Conservation (phyloP, 2,113 vertebrate genomes). For the Podarcis raffonei region DNA sequence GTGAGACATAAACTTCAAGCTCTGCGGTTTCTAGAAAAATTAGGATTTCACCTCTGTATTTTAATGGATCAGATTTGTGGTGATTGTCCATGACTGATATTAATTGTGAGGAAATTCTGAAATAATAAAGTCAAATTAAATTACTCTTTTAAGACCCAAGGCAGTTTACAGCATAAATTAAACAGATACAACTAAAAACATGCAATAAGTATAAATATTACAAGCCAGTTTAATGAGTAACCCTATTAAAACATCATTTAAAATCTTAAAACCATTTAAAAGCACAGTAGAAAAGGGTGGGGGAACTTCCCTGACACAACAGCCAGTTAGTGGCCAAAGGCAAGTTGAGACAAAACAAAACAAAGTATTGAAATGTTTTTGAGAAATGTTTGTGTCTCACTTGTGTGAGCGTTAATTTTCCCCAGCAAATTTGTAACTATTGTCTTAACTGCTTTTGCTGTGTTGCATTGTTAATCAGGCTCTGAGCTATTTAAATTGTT, state of each 20-base stretch:
- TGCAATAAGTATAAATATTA: no score
- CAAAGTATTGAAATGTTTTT: slow-evolving; percentile 11
- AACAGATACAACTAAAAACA: no score
- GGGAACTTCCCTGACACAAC: no score
- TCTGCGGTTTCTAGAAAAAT: not conserved
- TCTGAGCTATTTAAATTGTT: not conserved
- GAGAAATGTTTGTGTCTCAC: slow-evolving; percentile 20
- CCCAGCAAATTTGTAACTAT: not conserved
- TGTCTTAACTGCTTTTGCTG: not conserved
- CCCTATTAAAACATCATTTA: no score
- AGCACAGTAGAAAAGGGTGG: no score
- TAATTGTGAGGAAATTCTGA: not conserved
- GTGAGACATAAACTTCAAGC: slow-evolving; percentile 28
- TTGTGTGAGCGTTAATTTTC: slow-evolving; percentile 23
- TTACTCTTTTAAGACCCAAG: not conserved
- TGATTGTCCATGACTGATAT: not conserved
- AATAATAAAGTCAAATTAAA: not conserved
- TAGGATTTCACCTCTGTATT: not conserved
- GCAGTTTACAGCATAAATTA: no score
- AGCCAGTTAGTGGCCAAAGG: no score
- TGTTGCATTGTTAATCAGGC: not conserved
- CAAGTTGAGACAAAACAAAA: no score
- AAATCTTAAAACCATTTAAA: no score
- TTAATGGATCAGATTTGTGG: not conserved
- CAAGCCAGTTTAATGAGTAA: no score